Percentiles rank a stretch among this genome's conserved stretches.
These are phyloP conservation scores for Pterocles burchelli DNA, from an alignment of 2,113 vertebrate species.

Conservation along the genomic window DNA sequence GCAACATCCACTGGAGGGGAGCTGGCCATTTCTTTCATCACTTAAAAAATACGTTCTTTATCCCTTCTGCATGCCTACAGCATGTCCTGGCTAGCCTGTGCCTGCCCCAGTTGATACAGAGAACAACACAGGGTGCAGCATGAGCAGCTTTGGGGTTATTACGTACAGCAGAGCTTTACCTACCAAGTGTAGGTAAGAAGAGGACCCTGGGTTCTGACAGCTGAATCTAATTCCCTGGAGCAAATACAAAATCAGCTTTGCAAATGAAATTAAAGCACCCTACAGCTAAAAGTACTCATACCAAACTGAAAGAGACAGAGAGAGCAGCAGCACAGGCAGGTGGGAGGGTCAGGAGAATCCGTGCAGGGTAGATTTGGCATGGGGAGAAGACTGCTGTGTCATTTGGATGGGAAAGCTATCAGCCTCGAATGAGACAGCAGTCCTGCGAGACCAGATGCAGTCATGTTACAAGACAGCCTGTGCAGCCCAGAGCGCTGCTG, in stretches of 20 bases:
- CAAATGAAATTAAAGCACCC: not conserved
- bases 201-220: not conserved
- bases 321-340: not conserved
- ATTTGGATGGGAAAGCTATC: not conserved
- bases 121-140: not conserved
- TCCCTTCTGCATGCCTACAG: not conserved
- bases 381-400: not conserved
- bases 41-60: not conserved
- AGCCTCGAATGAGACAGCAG: not conserved
- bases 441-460: not conserved
- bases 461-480: not conserved
- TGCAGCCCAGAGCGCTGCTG: not conserved
- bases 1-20: not conserved
- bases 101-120: not conserved
- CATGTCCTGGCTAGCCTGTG: not conserved
- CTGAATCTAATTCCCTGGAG: not conserved
- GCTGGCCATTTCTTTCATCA: not conserved
- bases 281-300: not conserved
- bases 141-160: not conserved
- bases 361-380: not conserved
- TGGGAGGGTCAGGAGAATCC: not conserved
- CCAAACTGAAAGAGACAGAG: not conserved
- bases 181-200: not conserved
- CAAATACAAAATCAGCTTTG: not conserved
- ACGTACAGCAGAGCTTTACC: not conserved